Evolutionary conservation across 2,888 invertebrate genomes (phyloP).

Genomic region (Heteromyza rotundicornis): DNA sequence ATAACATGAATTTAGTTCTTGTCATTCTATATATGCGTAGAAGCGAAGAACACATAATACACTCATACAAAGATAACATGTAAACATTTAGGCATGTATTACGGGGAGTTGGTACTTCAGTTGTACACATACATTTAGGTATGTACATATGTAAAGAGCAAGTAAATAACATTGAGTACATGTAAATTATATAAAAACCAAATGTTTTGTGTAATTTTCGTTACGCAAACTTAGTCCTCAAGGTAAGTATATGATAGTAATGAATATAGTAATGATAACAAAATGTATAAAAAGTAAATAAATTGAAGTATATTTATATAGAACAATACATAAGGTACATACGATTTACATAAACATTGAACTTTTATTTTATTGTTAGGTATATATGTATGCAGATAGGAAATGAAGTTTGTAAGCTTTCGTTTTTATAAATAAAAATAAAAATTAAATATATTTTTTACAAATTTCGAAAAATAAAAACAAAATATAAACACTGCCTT

Average conservation of each 20-base stretch:
- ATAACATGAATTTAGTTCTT: background rate
- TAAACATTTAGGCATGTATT: background rate
- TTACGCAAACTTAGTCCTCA: background rate
- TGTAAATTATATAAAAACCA: background rate
- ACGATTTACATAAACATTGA: conserved; percentile 2
- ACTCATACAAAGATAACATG: background rate
- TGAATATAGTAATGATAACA: background rate
- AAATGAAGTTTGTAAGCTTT: background rate
- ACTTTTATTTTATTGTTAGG: background rate
- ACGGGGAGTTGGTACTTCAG: no score
- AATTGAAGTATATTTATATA: background rate
- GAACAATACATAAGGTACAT: background rate
- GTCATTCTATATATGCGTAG: no score
- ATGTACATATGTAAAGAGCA: no score
- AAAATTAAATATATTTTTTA: background rate
- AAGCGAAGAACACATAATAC: no score
- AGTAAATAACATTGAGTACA: background rate
- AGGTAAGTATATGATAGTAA: background rate
- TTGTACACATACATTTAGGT: background rate
- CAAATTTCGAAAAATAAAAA: background rate
- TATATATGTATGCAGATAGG: background rate
- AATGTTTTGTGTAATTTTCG: background rate
- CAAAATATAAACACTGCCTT: background rate
- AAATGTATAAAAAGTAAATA: background rate
- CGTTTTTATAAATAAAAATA: no score